phyloP scores from a whole-genome alignment of 2,888 invertebrate species.

The Norana najaformis region DNA sequence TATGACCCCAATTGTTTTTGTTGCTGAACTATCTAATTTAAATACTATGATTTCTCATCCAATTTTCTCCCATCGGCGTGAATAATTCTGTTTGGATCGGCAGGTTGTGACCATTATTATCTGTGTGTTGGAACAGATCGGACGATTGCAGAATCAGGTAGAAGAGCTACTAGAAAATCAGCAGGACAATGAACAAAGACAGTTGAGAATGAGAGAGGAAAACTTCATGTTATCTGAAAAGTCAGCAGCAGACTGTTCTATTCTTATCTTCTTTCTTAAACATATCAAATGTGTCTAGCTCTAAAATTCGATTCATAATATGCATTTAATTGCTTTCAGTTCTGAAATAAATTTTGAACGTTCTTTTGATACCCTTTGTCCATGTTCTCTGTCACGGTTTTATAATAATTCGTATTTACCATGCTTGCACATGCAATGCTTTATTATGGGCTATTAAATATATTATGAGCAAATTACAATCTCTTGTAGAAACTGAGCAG shows the following conservation, averaged over 20 bases:
- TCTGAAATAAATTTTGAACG: not conserved
- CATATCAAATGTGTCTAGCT: not conserved
- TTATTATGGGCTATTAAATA: not conserved
- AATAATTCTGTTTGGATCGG: not conserved
- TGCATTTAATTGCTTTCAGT: not conserved
- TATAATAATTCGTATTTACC: no score
- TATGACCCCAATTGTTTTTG: not conserved
- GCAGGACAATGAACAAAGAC: conserved; percentile 79
- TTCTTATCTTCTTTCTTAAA: not conserved
- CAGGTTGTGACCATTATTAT: not conserved
- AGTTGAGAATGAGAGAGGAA: conserved; percentile 86
- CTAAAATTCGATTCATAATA: not conserved
- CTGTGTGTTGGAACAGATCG: conserved; percentile 70
- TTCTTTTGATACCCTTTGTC: not conserved
- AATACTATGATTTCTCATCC: not conserved
- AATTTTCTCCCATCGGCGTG: not conserved
- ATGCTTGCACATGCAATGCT: not conserved
- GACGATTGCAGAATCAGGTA: conserved; percentile 89
- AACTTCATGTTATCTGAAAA: conserved; percentile 85
- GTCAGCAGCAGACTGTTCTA: conserved; percentile 48
- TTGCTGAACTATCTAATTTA: not conserved
- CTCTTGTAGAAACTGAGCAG: not conserved
- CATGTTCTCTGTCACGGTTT: not conserved
- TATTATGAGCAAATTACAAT: not conserved
- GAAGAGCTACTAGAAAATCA: conserved; percentile 85